Base-by-base conservation (phyloP, 2,113 vertebrate genomes). In the Onychostoma macrolepis region DNA sequence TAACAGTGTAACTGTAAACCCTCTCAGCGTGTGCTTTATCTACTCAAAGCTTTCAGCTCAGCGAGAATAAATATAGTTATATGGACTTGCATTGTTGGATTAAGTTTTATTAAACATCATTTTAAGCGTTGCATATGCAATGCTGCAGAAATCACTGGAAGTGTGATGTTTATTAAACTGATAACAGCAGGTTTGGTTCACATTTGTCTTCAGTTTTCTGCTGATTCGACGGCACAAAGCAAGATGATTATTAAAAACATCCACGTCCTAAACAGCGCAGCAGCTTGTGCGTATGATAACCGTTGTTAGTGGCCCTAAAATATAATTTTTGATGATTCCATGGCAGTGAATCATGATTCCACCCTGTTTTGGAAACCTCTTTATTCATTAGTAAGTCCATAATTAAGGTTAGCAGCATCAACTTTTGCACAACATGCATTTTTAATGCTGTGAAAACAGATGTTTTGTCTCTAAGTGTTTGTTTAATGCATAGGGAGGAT, bases 1-100 rank as follows among this genome's bases (percentile, higher is more conserved):
- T 87, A 88, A 86, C 84, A 89, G 72, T 13, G 85, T 79, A 80
- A 79, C 67, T 43, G 77, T 88, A 88, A 89, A 79, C 86, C 58
- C 36, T 50, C 81, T 83, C 78, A 74, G 77, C 81, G 8, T 71
- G 17, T 15, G 45, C 43, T 71, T 30, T 48, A 83, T 83, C n/a
- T 71, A 33, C 80, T 83, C 63, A 13, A 50, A 71, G 63, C 81
- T 36, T 83, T 53, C 10, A 83, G 80, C 80, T 48, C 41, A 33
- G 41, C 6, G 5, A 71, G 63, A 83, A 83, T 36, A 36, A 71
- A 71, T 69, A 33, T 19, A 71, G 41, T 83, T 33, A 36, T 13
- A 4, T 69, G 28, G 19, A 45, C 63, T 50, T 81, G 38, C 67
- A 15, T 76, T 45, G 63, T 43, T 43, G 24, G 33, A 45, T 65